These are phyloP conservation scores for Episyrphus balteatus DNA, from an alignment of 1,140 invertebrate species.

Conservation along the genomic window DNA sequence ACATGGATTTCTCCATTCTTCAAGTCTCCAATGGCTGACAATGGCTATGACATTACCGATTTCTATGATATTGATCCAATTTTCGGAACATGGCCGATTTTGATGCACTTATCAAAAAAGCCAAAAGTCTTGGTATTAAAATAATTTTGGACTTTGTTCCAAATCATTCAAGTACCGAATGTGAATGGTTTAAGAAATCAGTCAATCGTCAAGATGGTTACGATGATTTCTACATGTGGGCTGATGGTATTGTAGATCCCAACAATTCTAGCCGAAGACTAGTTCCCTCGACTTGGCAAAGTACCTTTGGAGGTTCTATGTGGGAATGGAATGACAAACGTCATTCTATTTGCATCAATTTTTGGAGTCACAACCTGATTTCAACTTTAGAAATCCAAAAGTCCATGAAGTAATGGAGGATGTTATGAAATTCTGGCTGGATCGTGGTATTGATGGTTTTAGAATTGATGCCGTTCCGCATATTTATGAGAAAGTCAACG, in stretches of 20 bases:
- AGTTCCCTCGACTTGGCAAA: slow-evolving; percentile 44
- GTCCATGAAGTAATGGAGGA: slow-evolving; percentile 27
- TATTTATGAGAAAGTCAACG: slow-evolving; percentile 46
- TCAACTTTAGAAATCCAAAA: slow-evolving; percentile 46
- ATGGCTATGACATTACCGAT: slow-evolving; percentile 56
- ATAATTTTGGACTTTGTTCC: slow-evolving; percentile 60
- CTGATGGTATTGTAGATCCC: slow-evolving; percentile 21
- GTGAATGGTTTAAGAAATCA: slow-evolving; percentile 53
- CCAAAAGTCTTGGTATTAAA: slow-evolving; percentile 28
- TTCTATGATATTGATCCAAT: slow-evolving; percentile 45
- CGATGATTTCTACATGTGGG: slow-evolving; percentile 60
- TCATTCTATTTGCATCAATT: slow-evolving; percentile 48
- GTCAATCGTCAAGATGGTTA: slow-evolving; percentile 39
- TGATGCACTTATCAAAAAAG: slow-evolving; percentile 37
- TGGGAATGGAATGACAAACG: slow-evolving; percentile 40
- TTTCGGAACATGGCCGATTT: slow-evolving; percentile 56
- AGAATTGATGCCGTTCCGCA: slow-evolving; percentile 49
- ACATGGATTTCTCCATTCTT: slow-evolving; percentile 49
- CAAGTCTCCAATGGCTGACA: slow-evolving; percentile 47
- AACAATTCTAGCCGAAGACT: not conserved
- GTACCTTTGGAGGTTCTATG: slow-evolving; percentile 21
- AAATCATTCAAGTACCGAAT: slow-evolving; percentile 55
- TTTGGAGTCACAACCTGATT: slow-evolving; percentile 46
- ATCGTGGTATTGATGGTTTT: slow-evolving; percentile 60
- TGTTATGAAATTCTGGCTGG: slow-evolving; percentile 53